phyloP scores from a whole-genome alignment of 92 coral and sea anemone genomes.

The Diadumene lineata region DNA sequence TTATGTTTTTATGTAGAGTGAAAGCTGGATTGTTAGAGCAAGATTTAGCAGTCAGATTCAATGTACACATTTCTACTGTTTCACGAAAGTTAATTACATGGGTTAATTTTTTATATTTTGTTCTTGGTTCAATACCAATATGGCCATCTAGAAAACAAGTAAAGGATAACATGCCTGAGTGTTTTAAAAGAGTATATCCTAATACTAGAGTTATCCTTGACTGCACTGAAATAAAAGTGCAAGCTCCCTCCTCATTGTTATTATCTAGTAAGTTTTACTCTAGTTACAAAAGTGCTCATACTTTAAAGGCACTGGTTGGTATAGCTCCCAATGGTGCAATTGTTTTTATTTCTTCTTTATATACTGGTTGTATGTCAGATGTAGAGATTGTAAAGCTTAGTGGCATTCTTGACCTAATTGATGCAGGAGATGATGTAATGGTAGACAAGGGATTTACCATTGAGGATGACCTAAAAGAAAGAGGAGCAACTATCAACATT shows the following conservation, averaged over 20 bases:
- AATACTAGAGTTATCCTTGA: constrained; percentile 37
- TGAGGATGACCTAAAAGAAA: constrained; percentile 46
- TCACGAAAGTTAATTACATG: constrained; percentile 45
- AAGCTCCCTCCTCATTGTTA: constrained; percentile 48
- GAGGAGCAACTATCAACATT: constrained; percentile 42
- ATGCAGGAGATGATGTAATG: constrained; percentile 47
- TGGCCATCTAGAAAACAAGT: not conserved
- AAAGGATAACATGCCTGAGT: constrained; percentile 8
- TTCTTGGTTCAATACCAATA: constrained; percentile 36
- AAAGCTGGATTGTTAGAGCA: constrained; percentile 41
- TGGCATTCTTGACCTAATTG: constrained; percentile 48
- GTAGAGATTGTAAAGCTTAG: constrained; percentile 52
- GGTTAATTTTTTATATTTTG: constrained; percentile 49
- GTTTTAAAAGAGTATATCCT: constrained; percentile 14
- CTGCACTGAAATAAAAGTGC: constrained; percentile 61
- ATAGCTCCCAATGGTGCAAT: constrained; percentile 65
- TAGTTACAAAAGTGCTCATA: constrained; percentile 60
- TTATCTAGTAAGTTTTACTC: constrained; percentile 63
- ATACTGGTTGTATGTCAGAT: constrained; percentile 67
- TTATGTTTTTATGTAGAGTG: constrained; percentile 46
- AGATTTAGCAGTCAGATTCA: constrained; percentile 41
- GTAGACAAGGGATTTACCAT: constrained; percentile 67
- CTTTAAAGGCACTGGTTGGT: constrained; percentile 61
- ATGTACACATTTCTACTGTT: constrained; percentile 23
- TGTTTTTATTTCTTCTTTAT: constrained; percentile 57